Percentiles rank a stretch among this genome's conserved stretches.
Conservation (phyloP, 2,113 vertebrate species). For the human region GRCh38 chr13:86045001-86045500, state of each 20-base stretch:
- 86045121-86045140: background rate
- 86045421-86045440: background rate
- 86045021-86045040: background rate
- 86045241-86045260: background rate
- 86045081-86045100: background rate
- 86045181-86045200: background rate
- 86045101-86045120: background rate
- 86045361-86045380: too few species aligned
- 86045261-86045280: background rate
- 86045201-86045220: background rate
- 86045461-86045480: background rate
- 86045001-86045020: background rate
- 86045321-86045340: background rate
- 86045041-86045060: background rate
- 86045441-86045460: background rate
- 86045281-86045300: too few species aligned
- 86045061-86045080: background rate
- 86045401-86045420: background rate
- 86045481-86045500: background rate
- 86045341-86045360: background rate
- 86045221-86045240: background rate
- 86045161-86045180: background rate
- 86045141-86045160: background rate
- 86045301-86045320: background rate
- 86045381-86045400: background rate